Base-by-base conservation (phyloP, 1,140 invertebrate species). In the Melipona quadrifasciata region DNA sequence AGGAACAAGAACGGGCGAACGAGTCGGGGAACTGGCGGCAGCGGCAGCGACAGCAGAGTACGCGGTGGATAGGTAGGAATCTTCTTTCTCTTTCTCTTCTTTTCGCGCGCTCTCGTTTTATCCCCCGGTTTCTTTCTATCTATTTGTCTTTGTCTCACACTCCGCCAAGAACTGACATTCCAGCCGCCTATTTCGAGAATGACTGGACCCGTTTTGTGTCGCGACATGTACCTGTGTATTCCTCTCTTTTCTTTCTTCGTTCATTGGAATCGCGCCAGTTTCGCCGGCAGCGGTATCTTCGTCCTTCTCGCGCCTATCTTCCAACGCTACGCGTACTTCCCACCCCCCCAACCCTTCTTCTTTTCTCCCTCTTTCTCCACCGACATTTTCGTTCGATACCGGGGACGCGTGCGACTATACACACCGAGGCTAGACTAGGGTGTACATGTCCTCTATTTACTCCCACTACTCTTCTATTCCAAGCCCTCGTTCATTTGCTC, bases 111-210 rank as follows among this genome's bases (percentile, higher is more conserved):
- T 47, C 19, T 47, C 5, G 10, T 77, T 71, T 51, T n/a, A 71
- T n/a, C 14, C 39, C 39, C 10, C 58, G 12, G 12, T 71, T 67
- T 79, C 64, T 55, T 79, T 21, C 51, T 67, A 57, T 51, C 6
- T 12, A 5, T 39, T 21, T 53, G 64, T 68, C 77, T 47, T 65
- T 61, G 21, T 82, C 82, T 27, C 21, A 11, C 82, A 64, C 64
- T 67, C 27, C 47, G 64, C 61, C 75, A 58, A 82, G 80, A 67
- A 79, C 47, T 47, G 73, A 64, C 87, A 90, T 90, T 90, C 89
- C 87, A 90, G 80, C 64, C 80, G 87, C 82, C 89, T 90, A 90
- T 90, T 90, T 90, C 89, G 82, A 77, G 89, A 90, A 89, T 80
- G 87, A 80, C 87, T 84, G 87, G 80, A 88, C 87, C 73, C 87